A percentile compares a stretch with the other conserved stretches of the same genome.
Evolutionary conservation across 2,888 invertebrate genomes (phyloP).

Genomic region (Eucera pruinosa): DNA sequence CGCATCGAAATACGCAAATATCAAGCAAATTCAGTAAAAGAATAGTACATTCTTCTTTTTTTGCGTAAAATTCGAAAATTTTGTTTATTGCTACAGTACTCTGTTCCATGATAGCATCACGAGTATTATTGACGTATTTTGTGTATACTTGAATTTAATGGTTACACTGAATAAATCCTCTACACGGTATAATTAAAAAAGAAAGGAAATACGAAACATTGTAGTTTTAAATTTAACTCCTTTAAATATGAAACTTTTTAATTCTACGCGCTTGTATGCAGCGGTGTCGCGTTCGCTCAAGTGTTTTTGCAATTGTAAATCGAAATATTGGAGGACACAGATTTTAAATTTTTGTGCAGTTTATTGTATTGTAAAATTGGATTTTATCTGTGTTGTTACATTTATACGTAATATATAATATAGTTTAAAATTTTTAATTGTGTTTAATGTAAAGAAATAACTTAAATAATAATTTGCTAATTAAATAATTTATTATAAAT

Average conservation of each 20-base stretch:
- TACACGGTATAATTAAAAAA: conserved; percentile 13
- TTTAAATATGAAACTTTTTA: conserved; percentile 9
- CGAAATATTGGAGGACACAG: background rate
- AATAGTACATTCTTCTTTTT: background rate
- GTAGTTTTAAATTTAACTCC: conserved; percentile 10
- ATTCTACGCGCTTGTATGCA: background rate
- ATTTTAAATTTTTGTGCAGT: background rate
- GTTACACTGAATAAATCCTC: background rate
- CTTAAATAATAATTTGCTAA: no score
- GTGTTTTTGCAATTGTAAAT: conserved; percentile 4
- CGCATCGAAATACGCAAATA: no score
- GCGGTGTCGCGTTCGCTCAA: background rate
- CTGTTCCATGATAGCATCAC: background rate
- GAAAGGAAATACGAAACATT: conserved; percentile 9
- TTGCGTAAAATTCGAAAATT: background rate
- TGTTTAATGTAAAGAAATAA: no score
- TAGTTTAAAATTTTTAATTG: no score
- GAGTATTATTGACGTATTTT: background rate
- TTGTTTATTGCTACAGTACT: background rate
- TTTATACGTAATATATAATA: background rate
- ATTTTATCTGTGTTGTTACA: background rate
- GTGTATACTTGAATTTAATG: conserved; percentile 12
- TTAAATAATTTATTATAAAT: background rate
- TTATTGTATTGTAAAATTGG: background rate
- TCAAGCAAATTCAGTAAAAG: no score